Evolutionary conservation across 2,888 invertebrate species (phyloP).

Genomic region (Habrosyne pyritoides): DNA sequence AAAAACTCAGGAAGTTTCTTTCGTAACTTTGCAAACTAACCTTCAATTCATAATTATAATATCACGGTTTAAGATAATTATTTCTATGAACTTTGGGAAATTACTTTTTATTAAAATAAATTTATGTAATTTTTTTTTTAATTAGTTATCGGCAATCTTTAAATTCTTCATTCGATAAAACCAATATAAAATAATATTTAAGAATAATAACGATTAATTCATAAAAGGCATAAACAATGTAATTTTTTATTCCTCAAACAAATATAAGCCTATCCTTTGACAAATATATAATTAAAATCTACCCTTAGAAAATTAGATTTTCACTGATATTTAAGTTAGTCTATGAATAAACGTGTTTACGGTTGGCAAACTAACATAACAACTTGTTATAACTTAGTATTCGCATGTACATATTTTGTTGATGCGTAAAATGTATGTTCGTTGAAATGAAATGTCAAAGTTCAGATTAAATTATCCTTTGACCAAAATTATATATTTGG

Average conservation of each 20-base stretch:
- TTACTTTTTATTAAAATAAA: no score
- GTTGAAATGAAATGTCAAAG: not conserved
- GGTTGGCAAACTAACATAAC: not conserved
- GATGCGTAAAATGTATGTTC: not conserved
- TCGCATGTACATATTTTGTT: not conserved
- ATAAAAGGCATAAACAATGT: no score
- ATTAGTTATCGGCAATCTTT: no score
- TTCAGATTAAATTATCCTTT: not conserved
- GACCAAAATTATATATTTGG: not conserved
- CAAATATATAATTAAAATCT: not conserved
- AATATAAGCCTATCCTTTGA: no score
- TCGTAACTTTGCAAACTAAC: not conserved
- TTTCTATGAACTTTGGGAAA: no score
- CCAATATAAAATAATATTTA: no score
- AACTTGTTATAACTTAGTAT: conserved; percentile 1
- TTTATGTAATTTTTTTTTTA: no score
- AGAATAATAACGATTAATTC: no score
- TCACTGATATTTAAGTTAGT: not conserved
- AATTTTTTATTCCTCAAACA: no score
- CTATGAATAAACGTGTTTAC: not conserved
- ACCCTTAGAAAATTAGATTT: not conserved
- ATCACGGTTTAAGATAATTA: not conserved
- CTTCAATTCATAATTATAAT: not conserved
- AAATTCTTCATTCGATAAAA: no score
- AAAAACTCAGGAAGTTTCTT: no score